Evolutionary conservation across 2,113 vertebrate genomes (phyloP).

Genomic region (Amazona vittata): DNA sequence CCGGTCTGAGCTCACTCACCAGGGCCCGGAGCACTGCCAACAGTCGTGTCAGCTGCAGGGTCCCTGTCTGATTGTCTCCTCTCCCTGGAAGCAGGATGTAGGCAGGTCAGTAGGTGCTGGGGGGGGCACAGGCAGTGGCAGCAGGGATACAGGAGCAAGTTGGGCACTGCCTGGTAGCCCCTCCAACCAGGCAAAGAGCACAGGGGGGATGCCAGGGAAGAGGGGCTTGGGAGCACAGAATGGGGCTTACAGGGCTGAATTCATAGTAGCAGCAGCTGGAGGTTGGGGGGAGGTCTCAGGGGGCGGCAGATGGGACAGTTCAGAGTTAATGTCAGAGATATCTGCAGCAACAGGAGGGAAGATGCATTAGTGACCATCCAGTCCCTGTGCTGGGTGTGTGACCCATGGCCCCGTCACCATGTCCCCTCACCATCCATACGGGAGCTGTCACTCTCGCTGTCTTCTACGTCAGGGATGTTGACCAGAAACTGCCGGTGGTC

Average conservation of each 20-base stretch:
- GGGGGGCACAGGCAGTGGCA: neutral
- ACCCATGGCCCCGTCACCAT: accelerated
- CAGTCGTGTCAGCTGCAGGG: accelerated
- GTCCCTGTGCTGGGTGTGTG: neutral
- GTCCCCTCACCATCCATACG: conserved; percentile 83
- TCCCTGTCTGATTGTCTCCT: neutral
- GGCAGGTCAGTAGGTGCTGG: neutral
- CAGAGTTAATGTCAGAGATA: conserved; percentile 87
- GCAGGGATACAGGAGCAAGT: neutral
- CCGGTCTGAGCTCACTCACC: conserved; percentile 2
- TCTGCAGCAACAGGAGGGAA: conserved; percentile 70
- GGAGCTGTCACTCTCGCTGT: conserved; percentile 88
- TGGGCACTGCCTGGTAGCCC: neutral
- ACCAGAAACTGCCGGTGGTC: conserved; percentile 89
- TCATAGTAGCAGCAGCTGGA: conserved; percentile 37
- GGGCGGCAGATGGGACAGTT: conserved; percentile 56
- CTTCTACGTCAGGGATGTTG: conserved; percentile 83
- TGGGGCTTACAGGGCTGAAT: conserved; percentile 41
- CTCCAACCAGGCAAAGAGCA: neutral
- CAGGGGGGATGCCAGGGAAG: too few relatives aligned
- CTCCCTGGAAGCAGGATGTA: conserved; percentile 19
- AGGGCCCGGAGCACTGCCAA: accelerated
- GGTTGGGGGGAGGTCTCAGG: conserved; percentile 33
- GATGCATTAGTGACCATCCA: accelerated
- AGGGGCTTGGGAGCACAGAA: neutral